Conservation (phyloP, 2,888 invertebrate genomes). For the Gymnosoma rotundatum region DNA sequence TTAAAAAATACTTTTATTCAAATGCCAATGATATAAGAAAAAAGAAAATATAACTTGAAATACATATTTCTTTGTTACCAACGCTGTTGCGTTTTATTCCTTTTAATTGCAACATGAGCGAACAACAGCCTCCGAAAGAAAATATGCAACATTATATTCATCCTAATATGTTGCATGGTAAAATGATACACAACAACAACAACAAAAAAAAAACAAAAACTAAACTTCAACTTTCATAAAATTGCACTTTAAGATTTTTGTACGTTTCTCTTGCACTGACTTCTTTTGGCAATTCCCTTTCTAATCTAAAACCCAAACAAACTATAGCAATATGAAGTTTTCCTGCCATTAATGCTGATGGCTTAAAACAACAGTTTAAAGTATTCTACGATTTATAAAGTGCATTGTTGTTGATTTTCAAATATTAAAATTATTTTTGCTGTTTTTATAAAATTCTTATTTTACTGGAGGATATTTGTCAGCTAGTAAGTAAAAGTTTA, state of each 20-base stretch:
- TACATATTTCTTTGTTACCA: slow-evolving; percentile 1
- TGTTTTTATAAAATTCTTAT: slow-evolving; percentile 24
- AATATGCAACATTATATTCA: slow-evolving; percentile 11
- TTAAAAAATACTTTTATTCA: too few species aligned
- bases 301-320: slow-evolving; percentile 30
- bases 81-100: neutral
- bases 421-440: slow-evolving; percentile 10
- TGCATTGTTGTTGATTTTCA: neutral
- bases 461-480: slow-evolving; percentile 46
- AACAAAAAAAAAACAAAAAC: too few species aligned
- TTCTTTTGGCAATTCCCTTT: slow-evolving; percentile 5
- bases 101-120: neutral
- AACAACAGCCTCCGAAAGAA: too few species aligned
- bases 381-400: neutral
- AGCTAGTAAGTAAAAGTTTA: slow-evolving; percentile 49
- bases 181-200: slow-evolving; percentile 37
- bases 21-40: slow-evolving; percentile 1
- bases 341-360: slow-evolving; percentile 36
- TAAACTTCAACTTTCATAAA: slow-evolving; percentile 3
- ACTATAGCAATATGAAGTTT: slow-evolving; percentile 16
- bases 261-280: neutral
- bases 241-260: slow-evolving; percentile 13
- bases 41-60: slow-evolving; percentile 43
- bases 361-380: slow-evolving; percentile 33
- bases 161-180: slow-evolving; percentile 6